phyloP scores from a whole-genome alignment of 2,113 vertebrate genomes.

The Seriola rivoliana region DNA sequence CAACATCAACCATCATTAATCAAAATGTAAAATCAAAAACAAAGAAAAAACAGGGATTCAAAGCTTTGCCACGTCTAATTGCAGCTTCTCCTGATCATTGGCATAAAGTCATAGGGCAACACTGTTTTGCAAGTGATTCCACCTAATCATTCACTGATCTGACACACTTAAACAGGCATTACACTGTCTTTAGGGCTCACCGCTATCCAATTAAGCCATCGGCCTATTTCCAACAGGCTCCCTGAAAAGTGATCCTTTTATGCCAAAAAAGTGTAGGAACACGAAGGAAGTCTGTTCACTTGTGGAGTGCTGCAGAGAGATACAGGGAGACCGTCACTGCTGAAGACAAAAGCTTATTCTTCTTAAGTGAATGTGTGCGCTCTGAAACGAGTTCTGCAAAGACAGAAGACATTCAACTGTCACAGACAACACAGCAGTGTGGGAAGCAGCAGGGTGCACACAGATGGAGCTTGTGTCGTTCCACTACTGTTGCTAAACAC shows the following conservation, averaged over 20 bases:
- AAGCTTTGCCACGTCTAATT: background rate
- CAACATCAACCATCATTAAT: background rate
- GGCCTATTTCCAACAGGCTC: background rate
- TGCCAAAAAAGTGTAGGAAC: background rate
- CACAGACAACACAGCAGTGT: constrained; percentile 55
- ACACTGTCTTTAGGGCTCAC: constrained; percentile 33
- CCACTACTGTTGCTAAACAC: constrained; percentile 16
- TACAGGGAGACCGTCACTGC: background rate
- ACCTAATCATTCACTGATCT: constrained; percentile 43
- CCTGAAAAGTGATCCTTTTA: background rate
- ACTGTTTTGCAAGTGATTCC: background rate
- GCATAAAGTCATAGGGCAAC: background rate
- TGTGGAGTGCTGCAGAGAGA: background rate
- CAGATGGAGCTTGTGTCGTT: constrained; percentile 31
- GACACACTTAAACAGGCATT: constrained; percentile 54
- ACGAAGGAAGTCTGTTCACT: constrained; percentile 9
- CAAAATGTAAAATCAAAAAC: background rate
- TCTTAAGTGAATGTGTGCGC: background rate
- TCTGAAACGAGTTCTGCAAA: constrained; percentile 33
- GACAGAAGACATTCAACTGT: constrained; percentile 38
- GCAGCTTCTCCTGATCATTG: background rate
- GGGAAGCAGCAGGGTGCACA: constrained; percentile 34
- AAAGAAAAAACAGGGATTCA: background rate
- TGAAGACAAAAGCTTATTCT: constrained; percentile 51
- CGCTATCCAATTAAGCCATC: constrained; percentile 46